These are phyloP conservation scores for Drosophila kuntzei DNA, from an alignment of 2,888 invertebrate genomes.

Conservation along the genomic window DNA sequence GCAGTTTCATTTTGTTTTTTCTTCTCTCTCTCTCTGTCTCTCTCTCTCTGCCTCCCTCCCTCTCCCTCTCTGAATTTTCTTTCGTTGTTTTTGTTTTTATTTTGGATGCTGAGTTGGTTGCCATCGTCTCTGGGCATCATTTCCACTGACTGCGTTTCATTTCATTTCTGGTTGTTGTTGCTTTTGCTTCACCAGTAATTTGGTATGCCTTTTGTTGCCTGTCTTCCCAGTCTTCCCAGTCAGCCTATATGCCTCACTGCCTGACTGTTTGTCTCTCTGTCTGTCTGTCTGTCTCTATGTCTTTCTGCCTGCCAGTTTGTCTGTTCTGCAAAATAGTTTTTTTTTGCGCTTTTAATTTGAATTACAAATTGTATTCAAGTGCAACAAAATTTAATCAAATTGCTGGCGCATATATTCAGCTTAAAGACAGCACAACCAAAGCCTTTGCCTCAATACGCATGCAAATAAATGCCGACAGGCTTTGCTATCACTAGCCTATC, in stretches of 20 bases:
- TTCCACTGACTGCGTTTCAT: conserved; percentile 79
- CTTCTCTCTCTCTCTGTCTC: conserved; percentile 8
- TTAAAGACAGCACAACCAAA: conserved; percentile 43
- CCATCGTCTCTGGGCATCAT: conserved; percentile 65
- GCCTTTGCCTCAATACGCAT: conserved; percentile 17
- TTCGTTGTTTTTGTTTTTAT: conserved; percentile 33
- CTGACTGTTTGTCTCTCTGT: not conserved
- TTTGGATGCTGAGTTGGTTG: conserved; percentile 49
- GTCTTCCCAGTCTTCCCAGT: conserved; percentile 1
- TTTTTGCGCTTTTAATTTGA: conserved; percentile 73
- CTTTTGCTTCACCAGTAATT: conserved; percentile 71
- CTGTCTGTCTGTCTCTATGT: not conserved
- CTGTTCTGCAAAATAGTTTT: conserved; percentile 42
- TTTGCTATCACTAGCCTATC: not conserved
- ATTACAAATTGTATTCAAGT: conserved; percentile 74
- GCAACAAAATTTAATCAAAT: conserved; percentile 71
- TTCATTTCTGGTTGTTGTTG: conserved; percentile 50
- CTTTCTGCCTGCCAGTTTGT: conserved; percentile 4
- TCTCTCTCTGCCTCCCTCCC: not conserved
- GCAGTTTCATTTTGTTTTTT: conserved; percentile 62
- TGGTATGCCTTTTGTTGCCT: conserved; percentile 73
- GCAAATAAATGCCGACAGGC: conserved; percentile 52
- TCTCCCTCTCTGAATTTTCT: conserved; percentile 8
- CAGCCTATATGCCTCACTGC: conserved; percentile 3
- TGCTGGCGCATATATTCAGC: conserved; percentile 37